These are phyloP conservation scores for Arctocebus calabarensis DNA, from an alignment of 2,797 vertebrate species.

Conservation along the genomic window DNA sequence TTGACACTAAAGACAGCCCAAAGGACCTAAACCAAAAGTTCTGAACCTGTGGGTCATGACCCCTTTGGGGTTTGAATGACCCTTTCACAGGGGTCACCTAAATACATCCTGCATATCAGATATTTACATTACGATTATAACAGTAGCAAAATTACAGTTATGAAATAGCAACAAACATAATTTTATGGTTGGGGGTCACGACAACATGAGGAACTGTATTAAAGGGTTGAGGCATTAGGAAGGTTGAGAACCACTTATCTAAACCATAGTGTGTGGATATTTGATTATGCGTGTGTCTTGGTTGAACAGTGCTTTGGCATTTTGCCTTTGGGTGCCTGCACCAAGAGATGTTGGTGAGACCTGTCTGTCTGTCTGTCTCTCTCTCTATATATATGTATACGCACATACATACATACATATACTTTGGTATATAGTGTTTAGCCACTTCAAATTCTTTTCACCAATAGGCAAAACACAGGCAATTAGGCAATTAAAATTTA, in stretches of 20 bases:
- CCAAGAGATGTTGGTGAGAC: not conserved
- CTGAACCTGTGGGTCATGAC: too few relatives aligned
- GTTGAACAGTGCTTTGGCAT: not conserved
- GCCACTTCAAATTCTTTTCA: not conserved
- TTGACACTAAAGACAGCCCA: not conserved
- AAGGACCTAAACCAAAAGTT: not conserved
- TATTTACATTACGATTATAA: too few relatives aligned
- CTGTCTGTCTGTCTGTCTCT: too few relatives aligned
- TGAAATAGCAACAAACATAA: too few relatives aligned
- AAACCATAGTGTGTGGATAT: not conserved
- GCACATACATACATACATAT: not conserved
- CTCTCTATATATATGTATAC: too few relatives aligned
- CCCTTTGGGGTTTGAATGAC: too few relatives aligned
- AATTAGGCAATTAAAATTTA: slow-evolving; percentile 26
- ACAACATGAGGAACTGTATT: too few relatives aligned
- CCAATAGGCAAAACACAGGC: not conserved
- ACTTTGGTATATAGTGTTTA: not conserved
- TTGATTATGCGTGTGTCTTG: not conserved
- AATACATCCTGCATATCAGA: too few relatives aligned
- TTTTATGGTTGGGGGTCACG: too few relatives aligned
- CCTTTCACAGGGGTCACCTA: too few relatives aligned
- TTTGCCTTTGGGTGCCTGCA: not conserved
- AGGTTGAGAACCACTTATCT: not conserved
- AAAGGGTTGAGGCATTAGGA: too few relatives aligned
- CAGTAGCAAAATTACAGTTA: too few relatives aligned